Conservation (phyloP, 1,140 invertebrate species). For the Nasonia giraulti region DNA sequence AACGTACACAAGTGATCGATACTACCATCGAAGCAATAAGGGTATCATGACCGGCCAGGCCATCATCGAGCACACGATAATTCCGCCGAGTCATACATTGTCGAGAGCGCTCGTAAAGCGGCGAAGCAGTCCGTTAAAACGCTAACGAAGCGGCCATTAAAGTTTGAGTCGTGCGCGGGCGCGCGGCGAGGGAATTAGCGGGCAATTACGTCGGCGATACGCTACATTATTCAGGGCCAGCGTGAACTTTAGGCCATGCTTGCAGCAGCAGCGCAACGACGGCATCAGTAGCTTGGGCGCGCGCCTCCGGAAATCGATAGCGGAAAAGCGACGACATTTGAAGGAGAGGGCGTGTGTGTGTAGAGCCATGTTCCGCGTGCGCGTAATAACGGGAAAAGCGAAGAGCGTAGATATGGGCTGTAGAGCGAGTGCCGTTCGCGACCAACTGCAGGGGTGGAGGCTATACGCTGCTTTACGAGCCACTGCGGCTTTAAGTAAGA, state of each 20-base stretch:
- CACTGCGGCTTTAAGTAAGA: not conserved
- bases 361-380: not conserved
- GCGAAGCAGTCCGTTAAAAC: slow-evolving; percentile 7
- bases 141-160: slow-evolving; percentile 23
- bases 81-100: not conserved
- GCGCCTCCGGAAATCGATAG: not conserved
- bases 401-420: no score
- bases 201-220: not conserved
- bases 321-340: not conserved
- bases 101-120: not conserved
- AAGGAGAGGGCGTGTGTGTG: not conserved
- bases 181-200: not conserved
- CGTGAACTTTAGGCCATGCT: not conserved
- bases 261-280: not conserved
- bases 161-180: not conserved
- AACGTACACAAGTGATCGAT: no score
- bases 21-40: no score
- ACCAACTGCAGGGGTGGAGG: not conserved
- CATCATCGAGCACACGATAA: not conserved
- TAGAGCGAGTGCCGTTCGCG: not conserved
- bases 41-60: no score
- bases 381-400: slow-evolving; percentile 3
- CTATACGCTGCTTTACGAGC: not conserved
- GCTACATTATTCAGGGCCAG: slow-evolving; percentile 6
- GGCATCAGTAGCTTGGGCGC: not conserved